Base-by-base conservation (phyloP, 2,113 vertebrate species). In the Strix aluco region DNA sequence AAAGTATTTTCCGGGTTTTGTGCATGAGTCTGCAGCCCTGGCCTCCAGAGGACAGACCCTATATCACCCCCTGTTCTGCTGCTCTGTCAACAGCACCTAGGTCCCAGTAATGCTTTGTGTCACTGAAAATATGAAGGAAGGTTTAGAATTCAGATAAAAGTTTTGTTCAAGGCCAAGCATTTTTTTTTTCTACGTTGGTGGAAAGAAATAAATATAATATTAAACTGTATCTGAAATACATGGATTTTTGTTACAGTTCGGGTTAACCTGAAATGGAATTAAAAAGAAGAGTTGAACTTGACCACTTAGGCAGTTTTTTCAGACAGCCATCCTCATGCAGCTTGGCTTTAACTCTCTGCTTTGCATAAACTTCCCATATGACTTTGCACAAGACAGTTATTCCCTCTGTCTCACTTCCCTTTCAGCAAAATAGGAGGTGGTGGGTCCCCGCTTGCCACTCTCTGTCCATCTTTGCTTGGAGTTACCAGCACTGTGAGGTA, bases 351-450 rank as follows among this genome's bases (percentile, higher is more conserved):
- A 49, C 58, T 86, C 66, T 78, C 36, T 78, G 58, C 46, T 73
- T 77, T 3, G 8, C 78, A 72, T 1, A 4, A 90, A 77, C 73
- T 86, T 79, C 78, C 78, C 2, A 1, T 55, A 49, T 77, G 70
- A 91, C 74, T 69, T 65, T 57, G 71, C 42, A 44, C 32, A 51
- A 88, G 69, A 46, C 14, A 9, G 29, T 92, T 91, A 81, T 51
- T 87, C 70, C n/a, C 61, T 71, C 46, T 55, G 42, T 66, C 65
- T 94, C 86, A 84, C 72, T 96, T 93, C 83, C 74, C 54, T 22
- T 82, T 70, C 62, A 72, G 58, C 6, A 12, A 77, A 83, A 66
- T 8, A 38, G 34, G 54, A 77, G 84, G 57, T 63, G 27, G 21
- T 1, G 1, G 30, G 40, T 63, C 74, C 47, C 36, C 36, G 17